phyloP scores from a whole-genome alignment of 1,140 invertebrate genomes.

The Danaus melanippus region DNA sequence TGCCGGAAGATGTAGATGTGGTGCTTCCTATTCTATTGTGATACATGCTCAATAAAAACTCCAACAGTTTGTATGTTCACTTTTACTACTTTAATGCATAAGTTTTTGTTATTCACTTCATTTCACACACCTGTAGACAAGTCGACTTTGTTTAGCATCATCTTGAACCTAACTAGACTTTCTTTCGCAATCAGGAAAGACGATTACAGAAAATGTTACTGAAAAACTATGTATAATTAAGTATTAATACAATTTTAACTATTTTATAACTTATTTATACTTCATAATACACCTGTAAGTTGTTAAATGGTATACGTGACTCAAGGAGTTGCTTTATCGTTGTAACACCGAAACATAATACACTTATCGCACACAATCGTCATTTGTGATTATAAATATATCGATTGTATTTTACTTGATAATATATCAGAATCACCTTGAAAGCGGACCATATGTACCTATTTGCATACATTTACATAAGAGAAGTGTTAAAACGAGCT shows the following conservation, averaged over 20 bases:
- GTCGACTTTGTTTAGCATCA: too few relatives aligned
- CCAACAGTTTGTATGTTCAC: too few relatives aligned
- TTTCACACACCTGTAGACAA: conserved; percentile 8
- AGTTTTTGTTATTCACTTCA: not conserved
- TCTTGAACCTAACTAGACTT: too few relatives aligned
- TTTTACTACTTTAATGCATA: too few relatives aligned
- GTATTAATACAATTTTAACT: too few relatives aligned
- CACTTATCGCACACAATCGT: conserved; percentile 52
- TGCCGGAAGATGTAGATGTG: conserved; percentile 54
- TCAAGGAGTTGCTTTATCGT: conserved; percentile 50
- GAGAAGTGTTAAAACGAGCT: conserved; percentile 15
- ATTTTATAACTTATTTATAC: conserved; percentile 4
- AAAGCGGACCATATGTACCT: conserved; percentile 31
- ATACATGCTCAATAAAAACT: conserved; percentile 35
- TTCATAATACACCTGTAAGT: conserved; percentile 17
- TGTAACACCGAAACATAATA: conserved; percentile 53
- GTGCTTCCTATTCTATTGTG: conserved; percentile 42
- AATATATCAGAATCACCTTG: conserved; percentile 54
- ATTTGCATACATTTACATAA: conserved; percentile 33
- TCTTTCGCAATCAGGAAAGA: too few relatives aligned
- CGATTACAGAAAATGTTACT: too few relatives aligned
- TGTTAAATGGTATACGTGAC: conserved; percentile 62
- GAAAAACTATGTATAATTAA: too few relatives aligned
- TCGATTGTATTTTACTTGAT: conserved; percentile 41
- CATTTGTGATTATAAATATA: conserved; percentile 35